Evolutionary conservation across 2,113 vertebrate genomes (phyloP).

Genomic region (Scomber scombrus): DNA sequence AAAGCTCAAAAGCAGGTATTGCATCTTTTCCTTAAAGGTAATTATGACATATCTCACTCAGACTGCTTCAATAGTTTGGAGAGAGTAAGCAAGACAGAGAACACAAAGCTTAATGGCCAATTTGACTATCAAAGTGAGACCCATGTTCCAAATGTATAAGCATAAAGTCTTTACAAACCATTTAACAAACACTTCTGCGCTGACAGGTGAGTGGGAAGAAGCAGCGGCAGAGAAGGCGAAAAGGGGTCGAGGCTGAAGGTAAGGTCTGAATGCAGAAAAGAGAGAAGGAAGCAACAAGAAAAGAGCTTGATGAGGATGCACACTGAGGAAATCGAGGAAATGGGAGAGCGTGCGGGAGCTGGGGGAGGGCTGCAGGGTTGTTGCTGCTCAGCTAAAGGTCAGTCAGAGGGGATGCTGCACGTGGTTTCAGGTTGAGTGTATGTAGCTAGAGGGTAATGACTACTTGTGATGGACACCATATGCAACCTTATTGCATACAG

Average conservation of each 20-base stretch:
- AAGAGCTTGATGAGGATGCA: slow-evolving; percentile 34
- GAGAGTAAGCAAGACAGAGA: neutral
- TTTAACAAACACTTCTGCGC: neutral
- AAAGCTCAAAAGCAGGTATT: slow-evolving; percentile 7
- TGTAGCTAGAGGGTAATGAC: slow-evolving; percentile 52
- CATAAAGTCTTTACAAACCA: neutral
- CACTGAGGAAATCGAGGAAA: slow-evolving; percentile 19
- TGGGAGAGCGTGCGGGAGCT: neutral
- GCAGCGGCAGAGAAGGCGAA: neutral
- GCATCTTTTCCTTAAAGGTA: neutral
- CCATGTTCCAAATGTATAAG: neutral
- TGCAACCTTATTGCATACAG: slow-evolving; percentile 51
- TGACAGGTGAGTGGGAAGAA: neutral
- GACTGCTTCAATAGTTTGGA: neutral
- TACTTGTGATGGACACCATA: slow-evolving; percentile 68
- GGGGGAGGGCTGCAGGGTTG: slow-evolving; percentile 29
- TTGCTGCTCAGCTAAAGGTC: slow-evolving; percentile 66
- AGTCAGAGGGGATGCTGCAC: slow-evolving; percentile 54
- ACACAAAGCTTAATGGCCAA: too few relatives aligned
- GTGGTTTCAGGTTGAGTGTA: slow-evolving; percentile 47
- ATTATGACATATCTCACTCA: neutral
- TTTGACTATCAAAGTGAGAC: neutral
- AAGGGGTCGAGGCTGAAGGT: slow-evolving; percentile 3
- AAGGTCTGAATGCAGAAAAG: slow-evolving; percentile 10
- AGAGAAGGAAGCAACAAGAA: neutral